A percentile compares a stretch with the other conserved stretches of the same genome.
These are phyloP conservation scores for Plagiodera versicolora DNA, from an alignment of 2,888 invertebrate genomes.

Conservation along the genomic window DNA sequence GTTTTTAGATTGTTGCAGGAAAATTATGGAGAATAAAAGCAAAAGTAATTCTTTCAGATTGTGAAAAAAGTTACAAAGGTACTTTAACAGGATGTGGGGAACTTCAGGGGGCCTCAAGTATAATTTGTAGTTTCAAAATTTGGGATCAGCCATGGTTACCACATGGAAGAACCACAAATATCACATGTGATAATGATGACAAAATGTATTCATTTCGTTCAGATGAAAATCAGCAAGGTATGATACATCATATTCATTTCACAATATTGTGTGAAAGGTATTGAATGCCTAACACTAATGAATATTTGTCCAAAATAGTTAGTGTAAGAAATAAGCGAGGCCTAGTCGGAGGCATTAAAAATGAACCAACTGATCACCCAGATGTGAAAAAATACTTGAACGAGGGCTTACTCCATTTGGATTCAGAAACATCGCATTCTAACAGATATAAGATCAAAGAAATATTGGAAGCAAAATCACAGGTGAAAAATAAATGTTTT, in stretches of 20 bases:
- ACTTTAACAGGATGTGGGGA: constrained; percentile 33
- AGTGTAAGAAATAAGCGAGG: not conserved
- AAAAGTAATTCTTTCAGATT: constrained; percentile 60
- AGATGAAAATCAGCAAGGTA: constrained; percentile 35
- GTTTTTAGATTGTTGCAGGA: constrained; percentile 57
- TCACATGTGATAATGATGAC: constrained; percentile 48
- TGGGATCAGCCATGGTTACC: constrained; percentile 64
- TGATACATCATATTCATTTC: too few species aligned
- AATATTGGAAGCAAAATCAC: constrained; percentile 55
- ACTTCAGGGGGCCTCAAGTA: constrained; percentile 38
- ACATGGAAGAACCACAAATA: constrained; percentile 53
- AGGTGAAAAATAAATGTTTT: constrained; percentile 46
- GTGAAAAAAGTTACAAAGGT: constrained; percentile 48
- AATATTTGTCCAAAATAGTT: not conserved
- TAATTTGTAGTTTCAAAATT: constrained; percentile 56
- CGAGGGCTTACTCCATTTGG: constrained; percentile 48
- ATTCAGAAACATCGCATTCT: constrained; percentile 47
- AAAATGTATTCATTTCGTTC: constrained; percentile 29
- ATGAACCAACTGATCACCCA: constrained; percentile 41
- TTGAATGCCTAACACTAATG: not conserved
- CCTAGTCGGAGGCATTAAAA: constrained; percentile 13
- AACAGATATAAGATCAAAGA: constrained; percentile 47
- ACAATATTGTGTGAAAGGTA: too few species aligned
- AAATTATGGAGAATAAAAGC: constrained; percentile 61
- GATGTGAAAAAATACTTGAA: constrained; percentile 38